These are phyloP conservation scores for Cheumatopsyche charites DNA, from an alignment of 1,140 invertebrate species.

Conservation along the genomic window DNA sequence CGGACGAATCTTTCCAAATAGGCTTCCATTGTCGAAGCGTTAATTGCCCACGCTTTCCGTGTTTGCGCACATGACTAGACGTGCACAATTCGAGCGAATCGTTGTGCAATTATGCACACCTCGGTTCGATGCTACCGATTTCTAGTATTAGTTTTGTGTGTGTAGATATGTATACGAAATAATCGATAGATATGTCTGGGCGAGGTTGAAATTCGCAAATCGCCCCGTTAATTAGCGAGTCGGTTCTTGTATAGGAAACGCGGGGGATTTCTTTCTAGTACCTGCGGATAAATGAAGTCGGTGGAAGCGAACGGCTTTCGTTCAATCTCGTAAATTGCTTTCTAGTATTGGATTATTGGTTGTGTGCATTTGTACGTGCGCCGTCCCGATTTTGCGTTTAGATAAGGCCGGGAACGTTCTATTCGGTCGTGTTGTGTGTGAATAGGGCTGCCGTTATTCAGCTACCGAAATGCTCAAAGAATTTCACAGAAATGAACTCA, in stretches of 20 bases:
- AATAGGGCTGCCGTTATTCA: no score
- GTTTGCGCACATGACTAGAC: slow-evolving; percentile 4
- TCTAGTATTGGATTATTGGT: no score
- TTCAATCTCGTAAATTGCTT: no score
- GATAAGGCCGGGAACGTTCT: slow-evolving; percentile 9
- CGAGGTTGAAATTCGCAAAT: no score
- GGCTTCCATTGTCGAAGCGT: slow-evolving; percentile 14
- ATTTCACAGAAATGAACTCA: no score
- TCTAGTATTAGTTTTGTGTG: no score
- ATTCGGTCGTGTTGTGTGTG: neutral
- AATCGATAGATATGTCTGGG: no score
- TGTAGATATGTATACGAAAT: no score
- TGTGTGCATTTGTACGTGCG: neutral
- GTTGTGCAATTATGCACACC: neutral
- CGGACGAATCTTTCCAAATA: neutral
- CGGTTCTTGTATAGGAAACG: neutral
- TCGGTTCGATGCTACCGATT: neutral
- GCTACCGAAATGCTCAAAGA: no score
- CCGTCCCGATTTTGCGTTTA: neutral
- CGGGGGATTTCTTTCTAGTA: neutral
- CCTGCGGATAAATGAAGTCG: neutral
- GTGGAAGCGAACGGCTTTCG: neutral
- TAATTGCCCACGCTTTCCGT: slow-evolving; percentile 4
- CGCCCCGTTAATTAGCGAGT: neutral
- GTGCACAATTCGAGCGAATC: neutral